These are phyloP conservation scores for Macrosiphum euphorbiae DNA, from an alignment of 2,888 invertebrate species.

Conservation along the genomic window DNA sequence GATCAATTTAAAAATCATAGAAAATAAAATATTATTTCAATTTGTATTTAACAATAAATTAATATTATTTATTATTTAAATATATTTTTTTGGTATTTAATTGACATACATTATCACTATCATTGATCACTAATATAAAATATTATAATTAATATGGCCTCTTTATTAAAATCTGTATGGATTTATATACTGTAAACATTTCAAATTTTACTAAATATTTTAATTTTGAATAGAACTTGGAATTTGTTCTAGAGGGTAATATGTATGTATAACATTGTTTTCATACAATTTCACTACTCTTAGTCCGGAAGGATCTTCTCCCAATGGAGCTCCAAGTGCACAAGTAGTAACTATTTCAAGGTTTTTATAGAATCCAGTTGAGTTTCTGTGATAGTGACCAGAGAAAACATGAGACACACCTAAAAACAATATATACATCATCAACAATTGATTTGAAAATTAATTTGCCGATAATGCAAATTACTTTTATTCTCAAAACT, in stretches of 20 bases:
- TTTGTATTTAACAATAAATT: neutral
- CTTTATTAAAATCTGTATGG: neutral
- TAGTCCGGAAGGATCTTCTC: constrained; percentile 71
- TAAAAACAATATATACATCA: constrained; percentile 63
- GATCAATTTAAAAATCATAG: constrained; percentile 68
- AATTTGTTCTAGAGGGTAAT: constrained; percentile 69
- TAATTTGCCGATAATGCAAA: neutral
- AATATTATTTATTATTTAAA: neutral
- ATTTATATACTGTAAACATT: neutral
- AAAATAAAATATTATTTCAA: constrained; percentile 14
- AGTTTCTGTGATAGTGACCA: constrained; percentile 73
- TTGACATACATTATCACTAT: neutral
- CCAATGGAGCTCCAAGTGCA: constrained; percentile 72
- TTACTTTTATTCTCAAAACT: neutral
- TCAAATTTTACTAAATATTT: neutral
- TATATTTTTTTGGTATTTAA: constrained; percentile 10
- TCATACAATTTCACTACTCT: constrained; percentile 71
- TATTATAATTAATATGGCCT: neutral
- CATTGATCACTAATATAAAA: neutral
- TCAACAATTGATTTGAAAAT: neutral
- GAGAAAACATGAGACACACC: constrained; percentile 72
- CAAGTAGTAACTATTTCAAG: constrained; percentile 72
- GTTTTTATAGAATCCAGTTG: constrained; percentile 70
- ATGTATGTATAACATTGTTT: constrained; percentile 70
- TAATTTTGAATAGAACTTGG: constrained; percentile 65